Conservation (phyloP, 2,888 invertebrate genomes). For the Norana najaformis region DNA sequence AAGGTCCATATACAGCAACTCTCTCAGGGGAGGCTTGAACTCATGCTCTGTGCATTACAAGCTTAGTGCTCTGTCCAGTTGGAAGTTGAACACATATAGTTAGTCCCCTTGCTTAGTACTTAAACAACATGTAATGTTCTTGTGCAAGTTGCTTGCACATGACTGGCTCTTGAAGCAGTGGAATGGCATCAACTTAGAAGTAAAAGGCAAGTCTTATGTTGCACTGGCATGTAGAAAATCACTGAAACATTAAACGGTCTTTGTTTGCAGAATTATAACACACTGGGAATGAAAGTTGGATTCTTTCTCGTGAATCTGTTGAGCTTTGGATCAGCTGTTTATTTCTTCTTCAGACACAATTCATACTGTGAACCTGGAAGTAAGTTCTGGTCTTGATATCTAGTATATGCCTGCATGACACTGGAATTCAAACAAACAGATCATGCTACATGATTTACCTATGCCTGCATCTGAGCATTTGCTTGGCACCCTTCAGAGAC, state of each 20-base stretch:
- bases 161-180: no score
- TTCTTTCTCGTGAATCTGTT: conserved; percentile 74
- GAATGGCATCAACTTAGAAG: no score
- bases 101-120: not conserved
- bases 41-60: no score
- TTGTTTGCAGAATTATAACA: conserved; percentile 35
- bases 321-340: conserved; percentile 76
- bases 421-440: not conserved
- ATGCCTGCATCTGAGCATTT: no score
- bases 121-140: not conserved
- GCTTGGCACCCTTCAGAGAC: no score
- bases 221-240: no score
- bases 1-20: no score
- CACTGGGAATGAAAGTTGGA: conserved; percentile 31
- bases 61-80: no score
- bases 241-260: not conserved
- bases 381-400: conserved; percentile 64
- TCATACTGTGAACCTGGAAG: conserved; percentile 85
- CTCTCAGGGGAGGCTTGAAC: no score
- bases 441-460: not conserved
- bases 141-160: no score
- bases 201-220: no score
- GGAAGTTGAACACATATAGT: no score
- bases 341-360: conserved; percentile 87
- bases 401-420: not conserved